These are phyloP conservation scores for Daktulosphaira vitifoliae DNA, from an alignment of 1,140 invertebrate genomes.

Conservation along the genomic window DNA sequence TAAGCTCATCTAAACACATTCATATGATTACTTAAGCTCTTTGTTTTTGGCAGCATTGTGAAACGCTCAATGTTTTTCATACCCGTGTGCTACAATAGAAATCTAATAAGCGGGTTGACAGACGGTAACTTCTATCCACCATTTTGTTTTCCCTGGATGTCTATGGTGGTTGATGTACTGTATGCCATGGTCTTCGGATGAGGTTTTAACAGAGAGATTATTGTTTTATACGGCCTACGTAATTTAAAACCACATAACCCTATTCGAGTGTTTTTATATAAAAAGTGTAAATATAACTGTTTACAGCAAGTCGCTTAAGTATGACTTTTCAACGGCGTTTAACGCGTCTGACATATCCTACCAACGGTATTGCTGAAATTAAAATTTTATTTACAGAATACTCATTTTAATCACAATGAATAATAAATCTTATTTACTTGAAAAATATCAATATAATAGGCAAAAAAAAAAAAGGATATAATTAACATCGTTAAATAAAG, in stretches of 20 bases:
- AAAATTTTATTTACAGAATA: too few relatives aligned
- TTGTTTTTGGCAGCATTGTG: not conserved
- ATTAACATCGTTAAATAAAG: too few relatives aligned
- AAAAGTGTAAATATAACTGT: too few relatives aligned
- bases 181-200: constrained; percentile 7
- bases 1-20: too few relatives aligned
- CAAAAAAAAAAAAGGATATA: too few relatives aligned
- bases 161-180: not conserved
- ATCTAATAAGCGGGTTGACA: not conserved
- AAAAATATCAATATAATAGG: too few relatives aligned
- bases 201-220: constrained; percentile 30
- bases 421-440: too few relatives aligned
- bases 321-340: constrained; percentile 29
- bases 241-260: not conserved
- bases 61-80: not conserved
- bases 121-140: constrained; percentile 12
- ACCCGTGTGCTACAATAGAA: too few relatives aligned
- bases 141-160: constrained; percentile 3
- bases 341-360: constrained; percentile 5
- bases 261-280: too few relatives aligned
- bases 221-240: constrained; percentile 24
- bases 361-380: too few relatives aligned
- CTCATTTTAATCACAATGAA: too few relatives aligned
- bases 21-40: too few relatives aligned
- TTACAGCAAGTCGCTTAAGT: not conserved